Percentiles rank a stretch among this genome's conserved stretches.
These are phyloP conservation scores for Drosophila orena DNA, from an alignment of 1,140 invertebrate genomes.

Conservation along the genomic window DNA sequence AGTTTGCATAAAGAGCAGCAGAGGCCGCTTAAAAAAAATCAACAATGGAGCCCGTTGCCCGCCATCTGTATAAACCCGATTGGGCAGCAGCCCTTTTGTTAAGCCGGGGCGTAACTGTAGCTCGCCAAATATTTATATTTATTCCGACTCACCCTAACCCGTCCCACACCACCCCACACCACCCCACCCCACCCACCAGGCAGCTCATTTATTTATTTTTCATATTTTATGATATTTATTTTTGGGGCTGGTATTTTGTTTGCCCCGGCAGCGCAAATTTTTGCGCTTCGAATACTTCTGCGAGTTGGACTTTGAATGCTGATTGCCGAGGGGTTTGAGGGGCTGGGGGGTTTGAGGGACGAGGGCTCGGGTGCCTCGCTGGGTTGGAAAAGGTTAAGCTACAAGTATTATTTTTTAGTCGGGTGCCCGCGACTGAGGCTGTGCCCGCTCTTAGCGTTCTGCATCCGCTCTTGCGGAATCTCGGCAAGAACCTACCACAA, in stretches of 20 bases:
- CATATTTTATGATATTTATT: constrained; percentile 77
- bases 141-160: constrained; percentile 14
- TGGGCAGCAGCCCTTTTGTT: constrained; percentile 66
- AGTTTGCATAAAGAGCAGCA: constrained; percentile 79
- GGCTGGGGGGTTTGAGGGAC: too few relatives aligned
- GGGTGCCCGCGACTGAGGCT: constrained; percentile 10
- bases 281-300: constrained; percentile 52
- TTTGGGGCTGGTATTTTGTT: constrained; percentile 56
- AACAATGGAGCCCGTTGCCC: constrained; percentile 20
- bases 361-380: background rate
- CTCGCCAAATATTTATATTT: constrained; percentile 77
- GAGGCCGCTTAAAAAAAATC: constrained; percentile 61
- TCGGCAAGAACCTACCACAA: constrained; percentile 73
- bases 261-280: constrained; percentile 47
- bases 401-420: constrained; percentile 57
- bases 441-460: constrained; percentile 44
- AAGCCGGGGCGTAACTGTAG: constrained; percentile 67
- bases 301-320: constrained; percentile 43
- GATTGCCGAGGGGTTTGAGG: constrained; percentile 4
- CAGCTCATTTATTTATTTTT: constrained; percentile 77
- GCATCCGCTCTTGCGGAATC: constrained; percentile 63
- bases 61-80: constrained; percentile 34
- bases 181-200: too few relatives aligned
- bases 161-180: too few relatives aligned
- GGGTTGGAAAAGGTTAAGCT: constrained; percentile 43